Evolutionary conservation across 2,888 invertebrate species (phyloP).

Genomic region (Artemia sp.): DNA sequence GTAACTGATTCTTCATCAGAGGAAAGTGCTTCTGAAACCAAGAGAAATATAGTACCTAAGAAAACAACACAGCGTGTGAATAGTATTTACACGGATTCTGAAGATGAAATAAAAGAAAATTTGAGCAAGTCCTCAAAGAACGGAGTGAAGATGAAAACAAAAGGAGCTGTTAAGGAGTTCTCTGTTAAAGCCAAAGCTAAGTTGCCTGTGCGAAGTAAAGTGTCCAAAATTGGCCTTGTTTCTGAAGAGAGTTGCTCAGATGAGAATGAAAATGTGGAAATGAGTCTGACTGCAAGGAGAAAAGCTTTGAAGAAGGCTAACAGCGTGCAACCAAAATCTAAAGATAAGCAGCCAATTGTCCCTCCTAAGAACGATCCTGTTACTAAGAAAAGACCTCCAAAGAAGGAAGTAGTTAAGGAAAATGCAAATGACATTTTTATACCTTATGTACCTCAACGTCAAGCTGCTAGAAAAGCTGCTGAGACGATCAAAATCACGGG

Average conservation of each 20-base stretch:
- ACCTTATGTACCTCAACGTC: slow-evolving; percentile 70
- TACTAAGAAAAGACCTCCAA: slow-evolving; percentile 15
- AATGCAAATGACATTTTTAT: slow-evolving; percentile 26
- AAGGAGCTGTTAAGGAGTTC: slow-evolving; percentile 70
- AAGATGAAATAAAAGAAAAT: slow-evolving; percentile 55
- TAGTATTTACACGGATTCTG: slow-evolving; percentile 37
- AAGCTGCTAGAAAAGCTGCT: slow-evolving; percentile 78
- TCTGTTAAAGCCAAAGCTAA: background rate
- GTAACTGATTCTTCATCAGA: background rate
- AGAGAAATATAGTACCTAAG: background rate
- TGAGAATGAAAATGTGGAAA: slow-evolving; percentile 3
- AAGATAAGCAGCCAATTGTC: background rate
- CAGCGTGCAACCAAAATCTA: too few species aligned
- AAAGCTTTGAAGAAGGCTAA: background rate
- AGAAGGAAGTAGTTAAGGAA: slow-evolving; percentile 20
- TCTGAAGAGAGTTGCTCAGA: background rate
- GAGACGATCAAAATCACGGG: slow-evolving; percentile 34
- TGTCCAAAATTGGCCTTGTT: too few species aligned
- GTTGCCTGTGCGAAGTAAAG: background rate
- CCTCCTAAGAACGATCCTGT: background rate
- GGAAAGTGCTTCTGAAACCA: background rate
- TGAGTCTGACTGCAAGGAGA: background rate
- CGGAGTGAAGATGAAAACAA: slow-evolving; percentile 44
- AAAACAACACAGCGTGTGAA: slow-evolving; percentile 12
- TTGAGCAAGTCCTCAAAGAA: slow-evolving; percentile 35